phyloP scores from a whole-genome alignment of 2,113 vertebrate genomes.

The Phrynocephalus versicolor region DNA sequence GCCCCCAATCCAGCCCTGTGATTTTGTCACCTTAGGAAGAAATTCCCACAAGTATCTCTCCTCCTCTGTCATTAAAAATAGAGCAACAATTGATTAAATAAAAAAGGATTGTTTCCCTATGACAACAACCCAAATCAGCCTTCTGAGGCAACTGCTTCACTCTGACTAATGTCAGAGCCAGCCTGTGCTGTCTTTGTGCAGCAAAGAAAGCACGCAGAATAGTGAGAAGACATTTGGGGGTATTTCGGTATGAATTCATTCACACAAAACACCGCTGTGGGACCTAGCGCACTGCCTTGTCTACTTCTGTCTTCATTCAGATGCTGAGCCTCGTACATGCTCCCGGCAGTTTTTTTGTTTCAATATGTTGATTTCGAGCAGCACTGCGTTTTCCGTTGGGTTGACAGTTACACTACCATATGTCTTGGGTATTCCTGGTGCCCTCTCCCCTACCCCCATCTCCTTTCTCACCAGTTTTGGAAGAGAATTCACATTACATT shows the following conservation, averaged over 20 bases:
- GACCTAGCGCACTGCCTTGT: conserved; percentile 25
- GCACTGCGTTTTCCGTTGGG: conserved; percentile 36
- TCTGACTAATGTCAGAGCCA: not conserved
- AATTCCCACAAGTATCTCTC: not conserved
- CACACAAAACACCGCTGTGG: conserved; percentile 43
- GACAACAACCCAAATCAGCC: not conserved
- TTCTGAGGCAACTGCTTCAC: not conserved
- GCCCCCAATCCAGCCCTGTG: not conserved
- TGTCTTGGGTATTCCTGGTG: conserved; percentile 48
- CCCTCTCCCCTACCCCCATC: conserved; percentile 3
- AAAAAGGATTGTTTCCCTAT: not conserved
- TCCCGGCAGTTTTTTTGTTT: conserved; percentile 42
- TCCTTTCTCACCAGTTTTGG: conserved; percentile 34
- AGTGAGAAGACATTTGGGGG: conserved; percentile 3
- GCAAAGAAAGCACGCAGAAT: rapidly evolving
- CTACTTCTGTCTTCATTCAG: conserved; percentile 46
- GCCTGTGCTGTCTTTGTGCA: not conserved
- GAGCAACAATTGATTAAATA: not conserved
- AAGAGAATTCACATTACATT: conserved; percentile 47
- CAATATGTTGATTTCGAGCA: not conserved
- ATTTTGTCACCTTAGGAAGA: not conserved
- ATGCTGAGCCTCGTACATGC: conserved; percentile 18
- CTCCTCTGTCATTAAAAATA: not conserved
- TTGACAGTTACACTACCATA: conserved; percentile 42
- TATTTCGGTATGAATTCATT: conserved; percentile 47